These are phyloP conservation scores for Falco berigora DNA, from an alignment of 2,797 vertebrate species.

Conservation along the genomic window DNA sequence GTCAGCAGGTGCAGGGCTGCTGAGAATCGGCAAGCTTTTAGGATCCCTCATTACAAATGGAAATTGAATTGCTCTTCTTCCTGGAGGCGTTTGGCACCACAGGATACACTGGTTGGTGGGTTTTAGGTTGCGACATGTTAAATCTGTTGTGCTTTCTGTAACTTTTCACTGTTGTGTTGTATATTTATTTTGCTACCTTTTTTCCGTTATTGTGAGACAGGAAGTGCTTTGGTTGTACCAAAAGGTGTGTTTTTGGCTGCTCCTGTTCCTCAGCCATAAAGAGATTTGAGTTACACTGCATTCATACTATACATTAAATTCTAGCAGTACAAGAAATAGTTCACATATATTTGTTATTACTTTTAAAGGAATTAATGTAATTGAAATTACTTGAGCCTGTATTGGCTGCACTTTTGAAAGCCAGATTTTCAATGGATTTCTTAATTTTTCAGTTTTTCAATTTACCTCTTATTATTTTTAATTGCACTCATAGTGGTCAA, in stretches of 20 bases:
- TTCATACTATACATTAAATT: neutral
- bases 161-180: neutral
- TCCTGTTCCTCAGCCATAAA: neutral
- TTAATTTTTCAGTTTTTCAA: neutral
- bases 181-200: neutral
- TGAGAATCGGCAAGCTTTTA: neutral
- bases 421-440: neutral
- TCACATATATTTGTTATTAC: neutral
- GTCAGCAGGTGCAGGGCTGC: neutral
- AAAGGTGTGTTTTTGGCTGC: neutral
- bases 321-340: neutral
- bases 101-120: neutral
- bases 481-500: neutral
- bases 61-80: neutral
- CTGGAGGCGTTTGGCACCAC: neutral
- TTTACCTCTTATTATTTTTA: neutral
- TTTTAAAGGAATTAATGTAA: neutral
- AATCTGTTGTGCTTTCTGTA: neutral
- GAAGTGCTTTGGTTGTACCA: neutral
- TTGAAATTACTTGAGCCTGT: neutral
- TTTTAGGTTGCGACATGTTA: neutral
- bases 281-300: neutral
- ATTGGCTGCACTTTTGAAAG: neutral
- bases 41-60: fast-evolving
- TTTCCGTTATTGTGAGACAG: neutral